A percentile compares a stretch with the other conserved stretches of the same genome.
These are phyloP conservation scores for Leptinotarsa haldemani DNA, from an alignment of 2,888 invertebrate species.

Conservation along the genomic window DNA sequence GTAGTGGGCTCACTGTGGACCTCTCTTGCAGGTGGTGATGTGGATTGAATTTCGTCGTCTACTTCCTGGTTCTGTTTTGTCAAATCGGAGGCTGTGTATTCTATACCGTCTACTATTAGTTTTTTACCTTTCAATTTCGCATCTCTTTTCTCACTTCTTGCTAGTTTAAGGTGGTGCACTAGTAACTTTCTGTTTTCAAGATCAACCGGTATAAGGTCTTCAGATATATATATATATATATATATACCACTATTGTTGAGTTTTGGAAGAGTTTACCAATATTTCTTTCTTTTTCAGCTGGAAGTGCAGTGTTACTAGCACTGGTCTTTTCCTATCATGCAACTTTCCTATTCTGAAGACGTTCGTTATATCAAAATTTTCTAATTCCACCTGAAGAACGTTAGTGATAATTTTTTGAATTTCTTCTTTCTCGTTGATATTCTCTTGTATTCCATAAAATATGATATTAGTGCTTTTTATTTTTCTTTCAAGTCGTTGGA, in stretches of 20 bases:
- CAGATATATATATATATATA: not conserved
- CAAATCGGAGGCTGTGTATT: constrained; percentile 12
- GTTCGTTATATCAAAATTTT: constrained; percentile 13
- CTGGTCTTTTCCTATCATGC: constrained; percentile 4
- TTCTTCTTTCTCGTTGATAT: not conserved
- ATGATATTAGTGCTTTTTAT: not conserved
- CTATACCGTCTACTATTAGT: constrained; percentile 16
- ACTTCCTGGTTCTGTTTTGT: not conserved
- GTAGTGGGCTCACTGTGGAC: not conserved
- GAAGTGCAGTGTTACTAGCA: constrained; percentile 1
- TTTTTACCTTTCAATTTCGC: constrained; percentile 8
- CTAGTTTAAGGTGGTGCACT: constrained; percentile 4
- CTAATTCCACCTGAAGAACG: not conserved
- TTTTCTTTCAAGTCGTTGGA: constrained; percentile 3
- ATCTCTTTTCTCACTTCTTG: constrained; percentile 6
- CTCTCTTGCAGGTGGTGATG: constrained; percentile 4
- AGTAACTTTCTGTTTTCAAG: constrained; percentile 14
- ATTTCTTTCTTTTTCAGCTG: constrained; percentile 11
- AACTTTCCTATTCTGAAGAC: not conserved
- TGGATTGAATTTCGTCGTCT: not conserved
- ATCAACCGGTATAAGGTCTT: constrained; percentile 11
- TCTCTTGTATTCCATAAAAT: constrained; percentile 14
- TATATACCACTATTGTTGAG: not conserved
- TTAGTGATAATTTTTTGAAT: not conserved
- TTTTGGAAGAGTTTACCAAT: not conserved